Evolutionary conservation across 2,888 invertebrate genomes (phyloP).

Genomic region (Eupeodes latifasciatus): DNA sequence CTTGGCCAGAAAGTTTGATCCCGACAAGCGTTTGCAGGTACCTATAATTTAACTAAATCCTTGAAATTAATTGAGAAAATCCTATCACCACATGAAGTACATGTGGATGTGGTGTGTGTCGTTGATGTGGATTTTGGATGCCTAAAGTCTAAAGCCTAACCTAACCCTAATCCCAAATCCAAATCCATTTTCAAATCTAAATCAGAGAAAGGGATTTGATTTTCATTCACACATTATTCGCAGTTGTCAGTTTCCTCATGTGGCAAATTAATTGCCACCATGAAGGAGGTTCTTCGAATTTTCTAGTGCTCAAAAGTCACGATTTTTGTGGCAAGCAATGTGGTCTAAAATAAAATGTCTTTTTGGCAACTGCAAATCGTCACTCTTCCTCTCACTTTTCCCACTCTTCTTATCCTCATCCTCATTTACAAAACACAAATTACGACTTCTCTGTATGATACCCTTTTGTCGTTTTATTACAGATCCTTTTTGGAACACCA

Average conservation of each 20-base stretch:
- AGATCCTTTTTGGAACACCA: slow-evolving; percentile 97
- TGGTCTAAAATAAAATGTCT: slow-evolving; percentile 26
- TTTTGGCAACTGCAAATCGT: slow-evolving; percentile 9
- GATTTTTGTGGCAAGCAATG: slow-evolving; percentile 4
- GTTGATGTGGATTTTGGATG: too few relatives aligned
- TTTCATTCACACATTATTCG: slow-evolving; percentile 55
- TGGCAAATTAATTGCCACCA: slow-evolving; percentile 55
- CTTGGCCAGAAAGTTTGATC: slow-evolving; percentile 95
- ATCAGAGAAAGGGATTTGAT: slow-evolving; percentile 39
- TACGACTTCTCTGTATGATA: neutral
- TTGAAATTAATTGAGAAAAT: slow-evolving; percentile 32
- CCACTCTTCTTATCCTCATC: neutral
- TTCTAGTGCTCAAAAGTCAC: neutral
- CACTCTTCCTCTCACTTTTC: neutral
- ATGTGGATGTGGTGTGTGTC: neutral
- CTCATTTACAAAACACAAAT: slow-evolving; percentile 11
- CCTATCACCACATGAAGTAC: slow-evolving; percentile 13
- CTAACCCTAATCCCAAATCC: neutral
- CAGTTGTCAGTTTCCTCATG: slow-evolving; percentile 46
- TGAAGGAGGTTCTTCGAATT: slow-evolving; percentile 13
- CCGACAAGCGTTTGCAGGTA: slow-evolving; percentile 93
- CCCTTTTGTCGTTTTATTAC: slow-evolving; percentile 28
- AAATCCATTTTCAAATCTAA: neutral
- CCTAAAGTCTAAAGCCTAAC: too few relatives aligned
- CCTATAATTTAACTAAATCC: slow-evolving; percentile 60